Evolutionary conservation across 2,888 invertebrate genomes (phyloP), one percentile per base, ranked within the genome.

Genomic region (Parasteatoda lunata): DNA sequence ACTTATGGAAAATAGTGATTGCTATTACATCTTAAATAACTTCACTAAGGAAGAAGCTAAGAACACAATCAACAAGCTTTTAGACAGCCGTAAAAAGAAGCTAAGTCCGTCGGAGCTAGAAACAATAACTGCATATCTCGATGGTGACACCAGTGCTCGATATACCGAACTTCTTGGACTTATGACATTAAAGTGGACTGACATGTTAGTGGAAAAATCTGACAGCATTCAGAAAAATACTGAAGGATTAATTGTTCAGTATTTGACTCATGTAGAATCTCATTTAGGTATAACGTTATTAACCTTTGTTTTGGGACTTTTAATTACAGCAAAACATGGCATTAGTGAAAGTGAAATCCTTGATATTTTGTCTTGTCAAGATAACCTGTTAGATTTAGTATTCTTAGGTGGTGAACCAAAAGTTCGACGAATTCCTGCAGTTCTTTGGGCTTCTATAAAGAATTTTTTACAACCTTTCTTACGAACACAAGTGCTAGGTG

Each of bases 291-390:
- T 77, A 15, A 83, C 77, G 9, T 68, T 86, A 52, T 68, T 92
- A n/a, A 91, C 90, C 77, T 90, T 91, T 84, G 94, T 96, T 78
- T 92, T 97, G 64, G 94, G 96, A 3, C 93, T 96, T 88, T 92
- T 97, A 84, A 94, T 95, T 0, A 95, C 95, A 4, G 94, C 96
- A 7, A 94, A 95, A 80, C 94, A 95, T 91, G 97, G 97, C 3
- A 93, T 97, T 71, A 95, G 95, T 45, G 96, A 96, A 91, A 95
- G 95, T 5, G 97, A 97, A 93, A 95, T 96, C 92, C 92, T 96
- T 90, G 96, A 92, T 82, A 88, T 92, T 4, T 89, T 92, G 47
- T 92, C 92, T 3, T 90, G 92, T 59, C 92, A 92, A 83, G 92
- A 91, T 69, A 88, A 87, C 15, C 89, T 90, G 9, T 88, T 91